phyloP scores from a whole-genome alignment of 2,888 invertebrate species.

The Lymantria dispar region DNA sequence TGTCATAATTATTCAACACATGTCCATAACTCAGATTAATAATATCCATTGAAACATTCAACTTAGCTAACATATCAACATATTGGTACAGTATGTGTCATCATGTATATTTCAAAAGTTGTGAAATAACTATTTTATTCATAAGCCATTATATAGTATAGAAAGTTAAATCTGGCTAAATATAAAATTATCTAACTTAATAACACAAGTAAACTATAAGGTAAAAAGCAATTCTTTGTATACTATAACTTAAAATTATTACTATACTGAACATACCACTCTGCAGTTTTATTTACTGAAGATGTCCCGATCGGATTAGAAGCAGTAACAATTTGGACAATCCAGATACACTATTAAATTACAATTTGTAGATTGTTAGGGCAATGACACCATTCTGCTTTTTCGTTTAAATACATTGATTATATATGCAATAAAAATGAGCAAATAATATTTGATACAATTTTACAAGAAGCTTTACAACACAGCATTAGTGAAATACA shows the following conservation, averaged over 20 bases:
- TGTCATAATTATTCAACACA: constrained; percentile 73
- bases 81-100: no score
- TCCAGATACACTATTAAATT: constrained; percentile 67
- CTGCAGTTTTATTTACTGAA: constrained; percentile 68
- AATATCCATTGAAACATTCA: constrained; percentile 26
- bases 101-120: constrained; percentile 5
- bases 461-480: constrained; percentile 25
- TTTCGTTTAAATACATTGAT: constrained; percentile 10
- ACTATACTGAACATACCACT: constrained; percentile 44
- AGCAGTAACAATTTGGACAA: constrained; percentile 58
- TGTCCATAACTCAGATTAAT: constrained; percentile 43
- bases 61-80: constrained; percentile 9
- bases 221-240: no score
- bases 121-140: no score
- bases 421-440: constrained; percentile 32
- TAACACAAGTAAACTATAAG: not conserved
- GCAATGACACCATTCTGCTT: constrained; percentile 12
- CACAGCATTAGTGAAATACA: constrained; percentile 43
- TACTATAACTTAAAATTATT: constrained; percentile 5
- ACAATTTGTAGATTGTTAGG: constrained; percentile 16
- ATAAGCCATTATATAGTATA: no score
- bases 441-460: constrained; percentile 39
- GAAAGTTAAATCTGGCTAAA: no score
- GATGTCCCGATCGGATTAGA: constrained; percentile 19
- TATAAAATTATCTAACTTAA: no score